Evolutionary conservation across 2,113 vertebrate genomes (phyloP), one percentile per base, ranked within the genome.

Genomic region (Equus quagga): DNA sequence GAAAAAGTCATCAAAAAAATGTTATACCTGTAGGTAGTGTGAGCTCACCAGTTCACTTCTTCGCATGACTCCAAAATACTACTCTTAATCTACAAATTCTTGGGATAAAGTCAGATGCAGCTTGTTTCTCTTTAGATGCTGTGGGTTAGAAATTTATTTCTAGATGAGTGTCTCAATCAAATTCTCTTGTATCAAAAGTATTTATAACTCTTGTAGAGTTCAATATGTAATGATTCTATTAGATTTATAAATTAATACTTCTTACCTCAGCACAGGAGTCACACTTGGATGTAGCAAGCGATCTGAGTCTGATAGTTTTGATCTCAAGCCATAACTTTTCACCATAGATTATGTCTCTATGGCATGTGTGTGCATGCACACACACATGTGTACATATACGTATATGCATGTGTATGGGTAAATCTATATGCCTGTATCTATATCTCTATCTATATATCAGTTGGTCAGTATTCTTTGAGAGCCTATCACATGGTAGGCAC

Each of bases 221-320:
- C 17, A 91, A 12, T 82, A 73, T 75, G 2, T 67, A 89, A 70
- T 70, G 31, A 81, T 78, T 91, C 31, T 93, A 26, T 65, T 89
- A 95, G 65, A 51, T 0, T 49, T 85, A 89, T 12, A 95, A 96
- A 75, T 70, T 31, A 84, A 76, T 84, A 75, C 18, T 80, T 92
- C 12, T 64, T 82, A 78, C 2, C 0, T 83, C 41, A 91, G 56
- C 24, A 49, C 12, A 56, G 31, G 3, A 65, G 65, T 75, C 17
- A 65, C 0, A 91, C 41, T 82, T 81, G 8, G 15, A n/a, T 46
- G 18, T 44, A 78, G 10, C 17, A 72, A 87, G 33, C 0, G 78
- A 44, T 89, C 6, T 60, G 49, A 62, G 51, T 91, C 23, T 79
- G 33, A 93, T 7, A 69, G 49, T 85, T 93, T 94, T 95, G 75